Conservation (phyloP, 2,797 vertebrate species). For the Protosalanx chinensis region DNA sequence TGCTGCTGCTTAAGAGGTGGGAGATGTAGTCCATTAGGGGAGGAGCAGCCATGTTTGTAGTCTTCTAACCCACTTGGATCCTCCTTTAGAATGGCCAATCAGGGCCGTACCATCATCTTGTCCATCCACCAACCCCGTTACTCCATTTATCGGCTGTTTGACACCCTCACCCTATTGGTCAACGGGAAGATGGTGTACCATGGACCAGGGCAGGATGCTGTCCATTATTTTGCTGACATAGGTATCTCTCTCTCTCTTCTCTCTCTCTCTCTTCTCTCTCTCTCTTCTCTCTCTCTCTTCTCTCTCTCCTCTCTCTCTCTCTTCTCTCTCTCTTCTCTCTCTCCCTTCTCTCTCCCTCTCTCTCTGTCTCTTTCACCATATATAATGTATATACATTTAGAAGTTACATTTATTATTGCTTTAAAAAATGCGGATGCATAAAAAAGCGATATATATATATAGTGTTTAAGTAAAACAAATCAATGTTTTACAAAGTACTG, state of each 20-base stretch:
- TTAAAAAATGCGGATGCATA: background rate
- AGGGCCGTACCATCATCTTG: constrained; percentile 88
- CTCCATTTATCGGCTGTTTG: constrained; percentile 90
- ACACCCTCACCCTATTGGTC: constrained; percentile 84
- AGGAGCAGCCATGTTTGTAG: no score
- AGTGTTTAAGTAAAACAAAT: background rate
- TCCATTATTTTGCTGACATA: constrained; percentile 79
- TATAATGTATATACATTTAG: background rate
- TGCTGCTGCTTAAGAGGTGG: constrained; percentile 89
- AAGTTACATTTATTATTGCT: no score
- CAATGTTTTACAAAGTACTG: background rate
- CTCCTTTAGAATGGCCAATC: constrained; percentile 80
- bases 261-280: no score
- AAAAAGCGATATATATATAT: background rate
- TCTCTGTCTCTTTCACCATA: background rate
- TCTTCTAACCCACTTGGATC: background rate
- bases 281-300: no score
- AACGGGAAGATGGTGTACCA: constrained; percentile 85
- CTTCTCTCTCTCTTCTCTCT: no score
- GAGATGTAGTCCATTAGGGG: no score
- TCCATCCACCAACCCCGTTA: constrained; percentile 95
- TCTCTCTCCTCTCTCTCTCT: no score
- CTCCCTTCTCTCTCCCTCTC: no score
- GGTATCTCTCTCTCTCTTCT: constrained; percentile 63
- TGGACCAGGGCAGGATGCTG: constrained; percentile 74